phyloP scores from a whole-genome alignment of 2,797 vertebrate genomes.

The Alectoris magna region DNA sequence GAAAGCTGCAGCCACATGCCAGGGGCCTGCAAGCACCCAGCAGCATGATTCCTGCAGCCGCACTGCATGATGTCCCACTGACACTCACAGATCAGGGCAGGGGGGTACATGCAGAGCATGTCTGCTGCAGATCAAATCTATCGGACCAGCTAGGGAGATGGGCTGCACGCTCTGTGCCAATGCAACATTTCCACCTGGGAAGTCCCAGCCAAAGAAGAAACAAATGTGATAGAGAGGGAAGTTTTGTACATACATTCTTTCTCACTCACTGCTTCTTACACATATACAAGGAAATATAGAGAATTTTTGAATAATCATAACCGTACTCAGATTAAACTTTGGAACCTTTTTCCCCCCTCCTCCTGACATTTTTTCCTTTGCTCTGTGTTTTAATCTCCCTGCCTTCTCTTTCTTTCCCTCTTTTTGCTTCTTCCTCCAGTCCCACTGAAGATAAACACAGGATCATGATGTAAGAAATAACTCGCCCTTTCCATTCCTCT shows the following conservation, averaged over 20 bases:
- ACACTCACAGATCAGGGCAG: neutral
- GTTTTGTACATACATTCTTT: neutral
- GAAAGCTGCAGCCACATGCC: neutral
- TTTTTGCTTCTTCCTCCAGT: neutral
- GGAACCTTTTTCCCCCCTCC: neutral
- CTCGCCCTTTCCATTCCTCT: neutral
- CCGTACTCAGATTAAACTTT: neutral
- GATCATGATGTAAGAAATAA: neutral
- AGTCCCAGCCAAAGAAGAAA: neutral
- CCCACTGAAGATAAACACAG: neutral
- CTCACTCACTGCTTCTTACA: neutral
- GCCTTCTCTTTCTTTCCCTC: neutral
- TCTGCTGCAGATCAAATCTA: neutral
- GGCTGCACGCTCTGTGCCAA: neutral
- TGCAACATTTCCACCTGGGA: neutral
- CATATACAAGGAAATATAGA: neutral
- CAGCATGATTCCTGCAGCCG: neutral
- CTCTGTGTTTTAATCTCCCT: neutral
- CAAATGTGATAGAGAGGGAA: neutral
- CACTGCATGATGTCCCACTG: neutral
- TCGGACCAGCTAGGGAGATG: fast-evolving
- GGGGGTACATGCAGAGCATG: neutral
- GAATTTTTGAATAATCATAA: neutral
- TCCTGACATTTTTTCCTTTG: neutral
- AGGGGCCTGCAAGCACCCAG: neutral